Conservation (phyloP, 2,888 invertebrate species). For the Schizaphis graminum region DNA sequence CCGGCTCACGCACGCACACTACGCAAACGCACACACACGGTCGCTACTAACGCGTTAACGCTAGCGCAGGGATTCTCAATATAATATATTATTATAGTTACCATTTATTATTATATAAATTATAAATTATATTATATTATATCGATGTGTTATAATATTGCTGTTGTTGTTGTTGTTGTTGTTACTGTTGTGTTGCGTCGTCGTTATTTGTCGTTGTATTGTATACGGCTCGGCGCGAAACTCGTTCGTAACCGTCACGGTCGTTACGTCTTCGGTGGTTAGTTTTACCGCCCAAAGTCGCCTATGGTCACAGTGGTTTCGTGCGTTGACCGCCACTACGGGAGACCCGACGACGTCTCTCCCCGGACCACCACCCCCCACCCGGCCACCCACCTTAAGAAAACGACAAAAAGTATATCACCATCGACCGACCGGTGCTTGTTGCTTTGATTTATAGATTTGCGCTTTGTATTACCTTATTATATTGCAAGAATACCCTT, state of each 20-base stretch:
- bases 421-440: not conserved
- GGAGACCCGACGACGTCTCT: constrained; percentile 1
- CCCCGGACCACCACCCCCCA: not conserved
- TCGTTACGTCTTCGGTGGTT: constrained; percentile 1
- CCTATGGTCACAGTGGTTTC: not conserved
- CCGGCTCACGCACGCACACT: not conserved
- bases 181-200: not conserved
- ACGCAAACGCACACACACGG: not conserved
- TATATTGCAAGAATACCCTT: not conserved
- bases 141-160: not conserved
- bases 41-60: not conserved
- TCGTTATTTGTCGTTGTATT: not conserved
- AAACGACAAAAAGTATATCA: not conserved
- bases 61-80: constrained; percentile 62
- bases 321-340: not conserved
- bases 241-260: constrained; percentile 3
- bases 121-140: not conserved
- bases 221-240: not conserved
- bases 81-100: constrained; percentile 32
- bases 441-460: not conserved
- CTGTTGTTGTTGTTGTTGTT: not conserved
- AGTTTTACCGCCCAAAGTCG: constrained; percentile 12
- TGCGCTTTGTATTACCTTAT: not conserved
- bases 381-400: not conserved
- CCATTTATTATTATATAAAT: not conserved